Evolutionary conservation across 2,113 vertebrate species (phyloP), one percentile per base, ranked within the genome.

Genomic region (Marmota monax): DNA sequence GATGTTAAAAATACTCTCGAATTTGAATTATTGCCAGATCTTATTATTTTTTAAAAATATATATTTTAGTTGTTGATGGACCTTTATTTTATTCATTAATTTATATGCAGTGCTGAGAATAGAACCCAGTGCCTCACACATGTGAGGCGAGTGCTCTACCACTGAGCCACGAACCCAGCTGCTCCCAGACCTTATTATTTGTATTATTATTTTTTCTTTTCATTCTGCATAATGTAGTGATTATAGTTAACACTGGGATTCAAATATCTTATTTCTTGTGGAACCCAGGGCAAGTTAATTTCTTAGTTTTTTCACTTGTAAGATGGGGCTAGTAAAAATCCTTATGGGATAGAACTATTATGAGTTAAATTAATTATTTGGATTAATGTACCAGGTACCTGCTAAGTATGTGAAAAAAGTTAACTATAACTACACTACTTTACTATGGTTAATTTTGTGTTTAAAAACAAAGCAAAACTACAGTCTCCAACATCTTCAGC

Each of bases 1-100:
- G 65, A 90, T 97, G 78, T 97, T 97, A 95, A 97, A 98, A 96
- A 89, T 72, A 94, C 56, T 97, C 93, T 97, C 22, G 37, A 70
- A 83, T 74, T 73, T 73, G 29, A 85, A 16, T 88, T n/a, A 89
- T 93, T 90, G 8, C 39, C 95, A 85, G 16, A 70, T 73, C 16
- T 79, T 58, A 84, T 25, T 85, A 89, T 88, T 90, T 92, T 51
- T 51, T 51, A 2, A 0, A 2, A 51, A 51, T 13, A 51, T 51
- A 51, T 51, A 51, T 51, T 51, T 51, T 51, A 51, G 48, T 51
- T 51, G 48, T 51, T 51, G 48, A 51, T 51, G 2, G 48, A 51
- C 48, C 12, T 51, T 51, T 13, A 51, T 51, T 51, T 51, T 51
- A 51, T 51, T 51, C 48, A 51, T 51, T 51, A 12, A 51, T 51